Evolutionary conservation across 2,797 vertebrate genomes (phyloP).

Genomic region (Acridotheres tristis): DNA sequence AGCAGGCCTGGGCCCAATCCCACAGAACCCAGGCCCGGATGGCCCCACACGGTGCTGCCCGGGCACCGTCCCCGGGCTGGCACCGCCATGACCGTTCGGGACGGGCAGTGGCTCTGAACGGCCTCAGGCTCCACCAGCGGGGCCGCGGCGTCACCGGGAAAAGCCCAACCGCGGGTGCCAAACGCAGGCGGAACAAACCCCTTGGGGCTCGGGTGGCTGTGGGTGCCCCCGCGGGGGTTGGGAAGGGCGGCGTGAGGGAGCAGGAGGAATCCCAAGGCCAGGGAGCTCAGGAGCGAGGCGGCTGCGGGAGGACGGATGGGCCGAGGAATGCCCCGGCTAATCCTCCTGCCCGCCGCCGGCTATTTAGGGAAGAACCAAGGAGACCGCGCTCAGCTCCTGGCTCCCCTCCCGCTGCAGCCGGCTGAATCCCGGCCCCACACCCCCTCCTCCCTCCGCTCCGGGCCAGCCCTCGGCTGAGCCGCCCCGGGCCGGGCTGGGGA

Average conservation of each 20-base stretch:
- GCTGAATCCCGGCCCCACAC: neutral
- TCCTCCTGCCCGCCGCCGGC: neutral
- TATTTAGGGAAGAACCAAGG: conserved; percentile 8
- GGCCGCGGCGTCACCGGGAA: neutral
- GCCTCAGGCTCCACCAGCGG: neutral
- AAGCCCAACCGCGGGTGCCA: neutral
- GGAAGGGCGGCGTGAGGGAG: neutral
- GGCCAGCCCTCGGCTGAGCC: neutral
- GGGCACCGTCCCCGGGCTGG: accelerated
- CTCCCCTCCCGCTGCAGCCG: neutral
- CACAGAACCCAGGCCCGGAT: no score
- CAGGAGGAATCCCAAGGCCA: neutral
- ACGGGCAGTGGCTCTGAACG: accelerated
- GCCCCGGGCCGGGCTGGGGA: neutral
- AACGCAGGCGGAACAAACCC: accelerated
- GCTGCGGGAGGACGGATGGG: neutral
- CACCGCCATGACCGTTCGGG: neutral
- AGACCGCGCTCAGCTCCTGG: neutral
- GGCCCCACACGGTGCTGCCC: no score
- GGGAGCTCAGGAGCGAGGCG: neutral
- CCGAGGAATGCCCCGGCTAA: neutral
- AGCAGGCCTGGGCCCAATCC: no score
- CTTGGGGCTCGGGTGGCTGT: neutral
- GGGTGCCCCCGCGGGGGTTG: neutral
- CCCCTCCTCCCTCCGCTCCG: neutral